Percentiles rank a stretch among this genome's conserved stretches.
These are phyloP conservation scores for Unio pictorum DNA, from an alignment of 2,888 invertebrate species.

Conservation along the genomic window DNA sequence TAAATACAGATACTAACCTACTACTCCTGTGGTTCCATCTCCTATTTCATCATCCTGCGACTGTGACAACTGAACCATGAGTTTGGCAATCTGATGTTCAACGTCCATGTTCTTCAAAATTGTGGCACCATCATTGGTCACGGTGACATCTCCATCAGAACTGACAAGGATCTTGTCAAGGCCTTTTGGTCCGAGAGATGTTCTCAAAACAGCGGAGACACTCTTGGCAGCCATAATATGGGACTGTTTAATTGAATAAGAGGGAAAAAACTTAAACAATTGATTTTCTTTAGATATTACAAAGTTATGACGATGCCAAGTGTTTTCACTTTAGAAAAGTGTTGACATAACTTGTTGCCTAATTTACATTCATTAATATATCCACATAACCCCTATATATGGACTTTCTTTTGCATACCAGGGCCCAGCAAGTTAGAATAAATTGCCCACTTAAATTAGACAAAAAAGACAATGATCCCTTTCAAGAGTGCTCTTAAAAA, in stretches of 20 bases:
- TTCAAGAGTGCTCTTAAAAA: no score
- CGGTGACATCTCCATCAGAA: conserved; percentile 95
- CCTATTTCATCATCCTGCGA: conserved; percentile 99
- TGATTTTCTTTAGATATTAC: no score
- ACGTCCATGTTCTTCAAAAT: conserved; percentile 99
- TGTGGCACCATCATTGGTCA: conserved; percentile 99
- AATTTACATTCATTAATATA: no score
- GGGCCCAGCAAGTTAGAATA: no score
- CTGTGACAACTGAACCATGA: conserved; percentile 97
- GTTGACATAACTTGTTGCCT: no score
- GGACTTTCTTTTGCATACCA: no score
- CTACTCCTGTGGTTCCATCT: conserved; percentile 99
- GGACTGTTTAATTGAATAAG: conserved; percentile 79
- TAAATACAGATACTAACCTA: conserved; percentile 74
- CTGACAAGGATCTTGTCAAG: conserved; percentile 98
- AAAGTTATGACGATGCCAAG: no score
- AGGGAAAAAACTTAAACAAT: conserved; percentile 19
- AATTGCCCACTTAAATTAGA: no score
- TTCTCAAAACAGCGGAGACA: conserved; percentile 89
- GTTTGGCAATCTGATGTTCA: conserved; percentile 97
- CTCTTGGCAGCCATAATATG: conserved; percentile 97
- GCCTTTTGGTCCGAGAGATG: conserved; percentile 96
- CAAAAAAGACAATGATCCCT: no score
- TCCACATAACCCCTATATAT: no score
- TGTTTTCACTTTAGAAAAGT: no score